Conservation (phyloP, 2,113 vertebrate genomes). For the Passer domesticus region DNA sequence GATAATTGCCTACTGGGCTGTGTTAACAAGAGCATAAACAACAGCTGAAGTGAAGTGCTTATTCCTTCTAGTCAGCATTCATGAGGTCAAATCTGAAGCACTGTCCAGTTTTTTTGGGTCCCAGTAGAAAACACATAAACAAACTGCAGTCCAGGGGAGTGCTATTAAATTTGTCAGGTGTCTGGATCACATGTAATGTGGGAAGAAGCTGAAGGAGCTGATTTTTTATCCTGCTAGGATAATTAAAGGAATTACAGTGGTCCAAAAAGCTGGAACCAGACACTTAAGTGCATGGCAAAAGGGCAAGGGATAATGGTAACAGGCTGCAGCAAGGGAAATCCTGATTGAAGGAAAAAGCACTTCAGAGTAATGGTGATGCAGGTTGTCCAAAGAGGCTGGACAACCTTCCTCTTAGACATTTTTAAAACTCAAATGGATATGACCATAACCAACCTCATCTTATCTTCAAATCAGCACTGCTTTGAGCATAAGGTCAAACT, state of each 20-base stretch:
- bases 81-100: background rate
- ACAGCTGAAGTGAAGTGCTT: background rate
- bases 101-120: background rate
- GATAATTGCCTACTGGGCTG: background rate
- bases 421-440: background rate
- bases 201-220: background rate
- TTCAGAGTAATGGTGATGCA: background rate
- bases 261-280: background rate
- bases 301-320: background rate
- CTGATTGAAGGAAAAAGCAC: background rate
- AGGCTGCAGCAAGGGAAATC: background rate
- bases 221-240: background rate
- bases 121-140: background rate
- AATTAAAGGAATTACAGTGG: background rate
- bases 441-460: background rate
- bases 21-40: background rate
- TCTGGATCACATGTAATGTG: background rate
- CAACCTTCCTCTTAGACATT: background rate
- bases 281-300: background rate
- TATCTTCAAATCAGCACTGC: background rate
- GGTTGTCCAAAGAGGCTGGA: background rate
- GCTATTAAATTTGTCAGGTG: background rate
- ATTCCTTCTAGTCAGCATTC: background rate
- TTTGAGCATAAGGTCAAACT: background rate
- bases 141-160: background rate